Base-by-base conservation (phyloP, 2,113 vertebrate genomes). In the Chascanopsetta lugubris region DNA sequence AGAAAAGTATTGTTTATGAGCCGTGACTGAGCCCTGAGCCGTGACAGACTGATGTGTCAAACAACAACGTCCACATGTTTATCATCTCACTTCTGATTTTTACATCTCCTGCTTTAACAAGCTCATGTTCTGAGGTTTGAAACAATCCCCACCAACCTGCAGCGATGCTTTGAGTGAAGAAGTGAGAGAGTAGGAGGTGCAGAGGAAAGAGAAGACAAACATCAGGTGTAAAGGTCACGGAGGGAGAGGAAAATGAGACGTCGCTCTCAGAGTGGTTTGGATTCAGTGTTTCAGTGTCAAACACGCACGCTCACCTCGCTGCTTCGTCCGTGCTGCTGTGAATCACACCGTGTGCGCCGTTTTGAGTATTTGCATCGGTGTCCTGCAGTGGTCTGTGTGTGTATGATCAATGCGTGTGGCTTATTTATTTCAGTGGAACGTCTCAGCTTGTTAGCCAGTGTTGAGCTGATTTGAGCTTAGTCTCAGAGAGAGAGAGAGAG, bases 361-460 rank as follows among this genome's bases (percentile, higher is more conserved):
- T 38, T 22, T n/a, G n/a, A 2, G 55, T 22, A 56, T 72, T 69
- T 75, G 40, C 63, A 56, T 66, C 68, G 61, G 55, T 47, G 50
- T 66, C 26, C 51, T 64, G 34, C 49, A 63, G 53, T 48, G 69
- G 42, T 68, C 26, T 58, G 58, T 49, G 60, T 48, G 56, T 51
- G 36, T 48, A 46, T 79, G 63, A 80, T 75, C 62, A 36, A 62
- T 79, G 53, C 61, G 70, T 61, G 55, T n/a, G 10, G 58, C 49
- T 63, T 13, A 45, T 61, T 72, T 72, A n/a, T 79, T 79, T 68
- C 43, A 45, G 42, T 69, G 42, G 56, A 60, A 77, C 48, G 38
- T 36, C 45, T 36, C 1, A 0, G 64, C 50, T 70, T 74, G 47
- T 59, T 71, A 49, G 30, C 20, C 47, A 71, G 30, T 74, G 71